phyloP scores from a whole-genome alignment of 2,113 vertebrate genomes.

The Datnioides undecimradiatus region DNA sequence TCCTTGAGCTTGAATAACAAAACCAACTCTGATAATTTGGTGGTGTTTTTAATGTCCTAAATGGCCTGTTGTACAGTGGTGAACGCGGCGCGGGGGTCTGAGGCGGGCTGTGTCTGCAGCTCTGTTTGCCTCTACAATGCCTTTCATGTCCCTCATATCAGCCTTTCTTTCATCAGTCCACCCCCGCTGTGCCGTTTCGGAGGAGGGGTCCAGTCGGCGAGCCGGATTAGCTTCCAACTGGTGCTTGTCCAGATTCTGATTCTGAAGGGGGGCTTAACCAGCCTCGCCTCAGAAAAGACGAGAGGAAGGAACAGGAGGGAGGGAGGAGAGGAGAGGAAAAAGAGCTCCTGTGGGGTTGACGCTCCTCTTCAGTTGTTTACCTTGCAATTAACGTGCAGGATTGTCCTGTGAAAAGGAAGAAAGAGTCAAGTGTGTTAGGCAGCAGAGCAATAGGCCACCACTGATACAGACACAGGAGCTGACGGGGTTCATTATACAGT shows the following conservation, averaged over 20 bases:
- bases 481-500: constrained; percentile 30
- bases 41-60: constrained; percentile 68
- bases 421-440: constrained; percentile 71
- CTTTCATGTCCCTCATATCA: constrained; percentile 81
- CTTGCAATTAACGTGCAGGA: constrained; percentile 72
- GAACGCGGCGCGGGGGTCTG: constrained; percentile 68
- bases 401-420: constrained; percentile 60
- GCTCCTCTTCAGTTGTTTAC: constrained; percentile 77
- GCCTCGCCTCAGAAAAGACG: constrained; percentile 68
- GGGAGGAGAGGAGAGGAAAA: constrained; percentile 45
- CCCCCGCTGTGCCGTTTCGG: constrained; percentile 76
- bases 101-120: constrained; percentile 62
- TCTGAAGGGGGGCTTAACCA: constrained; percentile 75
- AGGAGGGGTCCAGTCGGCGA: constrained; percentile 77
- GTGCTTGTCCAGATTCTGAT: constrained; percentile 81
- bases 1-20: constrained; percentile 40
- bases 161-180: constrained; percentile 77
- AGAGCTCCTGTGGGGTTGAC: constrained; percentile 61
- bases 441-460: constrained; percentile 35
- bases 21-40: constrained; percentile 42
- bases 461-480: constrained; percentile 48
- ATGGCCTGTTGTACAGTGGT: constrained; percentile 70
- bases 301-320: constrained; percentile 54
- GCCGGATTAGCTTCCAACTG: constrained; percentile 82
- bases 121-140: constrained; percentile 74